Conservation (phyloP, 2,888 invertebrate species). For the Willowsia nigromaculata region DNA sequence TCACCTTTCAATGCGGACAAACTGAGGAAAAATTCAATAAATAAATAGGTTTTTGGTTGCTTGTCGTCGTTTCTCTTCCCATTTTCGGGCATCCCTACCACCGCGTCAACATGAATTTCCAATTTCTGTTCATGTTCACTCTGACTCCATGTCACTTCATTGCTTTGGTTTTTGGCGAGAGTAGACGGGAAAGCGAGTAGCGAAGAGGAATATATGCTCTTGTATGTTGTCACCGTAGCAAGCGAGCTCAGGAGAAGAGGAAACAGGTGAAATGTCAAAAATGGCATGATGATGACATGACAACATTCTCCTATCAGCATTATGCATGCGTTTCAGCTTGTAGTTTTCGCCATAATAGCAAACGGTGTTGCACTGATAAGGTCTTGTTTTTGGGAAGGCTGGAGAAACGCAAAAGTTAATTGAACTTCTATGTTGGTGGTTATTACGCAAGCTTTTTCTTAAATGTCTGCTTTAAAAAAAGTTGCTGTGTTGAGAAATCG, state of each 20-base stretch:
- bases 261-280: slow-evolving; percentile 25
- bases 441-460: no score
- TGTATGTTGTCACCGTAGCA: background rate
- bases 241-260: background rate
- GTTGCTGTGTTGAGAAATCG: no score
- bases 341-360: background rate
- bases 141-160: background rate
- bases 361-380: no score
- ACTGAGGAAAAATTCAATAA: background rate
- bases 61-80: background rate
- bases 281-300: background rate
- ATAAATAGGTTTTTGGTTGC: background rate
- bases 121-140: background rate
- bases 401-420: no score
- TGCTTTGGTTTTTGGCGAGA: background rate
- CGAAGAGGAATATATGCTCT: background rate
- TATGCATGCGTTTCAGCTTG: background rate
- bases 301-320: background rate
- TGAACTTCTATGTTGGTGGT: no score
- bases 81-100: background rate
- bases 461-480: no score
- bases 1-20: background rate
- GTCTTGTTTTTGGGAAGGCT: no score
- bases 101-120: background rate
- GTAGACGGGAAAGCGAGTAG: background rate